Percentiles rank a stretch among this genome's conserved stretches.
Evolutionary conservation across 2,797 vertebrate species (phyloP).

Genomic region (Sebastes hopkinsi): DNA sequence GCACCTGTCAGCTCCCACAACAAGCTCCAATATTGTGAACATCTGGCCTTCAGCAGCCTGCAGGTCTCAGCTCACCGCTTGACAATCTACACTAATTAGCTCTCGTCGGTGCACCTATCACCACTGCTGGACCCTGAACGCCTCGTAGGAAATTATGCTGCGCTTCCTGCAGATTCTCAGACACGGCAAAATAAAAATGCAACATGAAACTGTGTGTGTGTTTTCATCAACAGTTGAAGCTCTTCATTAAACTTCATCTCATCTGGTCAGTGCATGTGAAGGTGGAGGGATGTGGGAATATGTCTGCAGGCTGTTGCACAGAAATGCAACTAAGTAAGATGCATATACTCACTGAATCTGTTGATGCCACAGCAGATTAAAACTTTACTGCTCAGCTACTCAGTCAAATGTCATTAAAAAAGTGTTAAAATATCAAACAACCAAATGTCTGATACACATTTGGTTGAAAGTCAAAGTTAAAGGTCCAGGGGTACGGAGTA

Average conservation of each 20-base stretch:
- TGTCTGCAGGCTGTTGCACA: not conserved
- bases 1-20: constrained; percentile 31
- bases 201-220: not conserved
- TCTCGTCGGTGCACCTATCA: not conserved
- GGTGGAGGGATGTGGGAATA: too few species aligned
- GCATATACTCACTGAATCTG: not conserved
- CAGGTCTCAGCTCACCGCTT: not conserved
- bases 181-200: not conserved
- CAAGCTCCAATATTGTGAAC: not conserved
- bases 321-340: not conserved
- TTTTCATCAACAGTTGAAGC: not conserved
- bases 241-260: not conserved
- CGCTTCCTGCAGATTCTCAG: not conserved
- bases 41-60: constrained; percentile 37
- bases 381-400: not conserved
- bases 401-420: too few species aligned
- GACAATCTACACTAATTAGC: constrained; percentile 7
- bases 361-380: not conserved
- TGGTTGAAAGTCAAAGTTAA: too few species aligned
- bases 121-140: constrained; percentile 25
- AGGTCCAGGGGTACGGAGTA: too few species aligned
- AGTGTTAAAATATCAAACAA: too few species aligned
- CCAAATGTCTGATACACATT: too few species aligned
- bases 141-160: not conserved
- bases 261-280: not conserved